Base-by-base conservation (phyloP, 1,140 invertebrate species). In the Calycopis cecrops region DNA sequence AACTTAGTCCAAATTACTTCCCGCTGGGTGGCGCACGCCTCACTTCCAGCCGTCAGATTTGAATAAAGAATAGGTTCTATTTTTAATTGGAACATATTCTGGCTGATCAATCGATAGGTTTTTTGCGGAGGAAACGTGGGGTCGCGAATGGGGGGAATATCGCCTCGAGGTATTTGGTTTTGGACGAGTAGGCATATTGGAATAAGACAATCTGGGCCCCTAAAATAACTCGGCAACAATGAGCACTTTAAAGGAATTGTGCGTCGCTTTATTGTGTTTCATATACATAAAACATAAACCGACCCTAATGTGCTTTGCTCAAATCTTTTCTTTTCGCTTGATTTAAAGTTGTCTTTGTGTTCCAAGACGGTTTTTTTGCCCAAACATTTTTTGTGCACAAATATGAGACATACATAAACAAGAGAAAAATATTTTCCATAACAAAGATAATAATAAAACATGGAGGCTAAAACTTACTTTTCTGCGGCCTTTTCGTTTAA, bases 51-150 rank as follows among this genome's bases (percentile, higher is more conserved):
- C 62, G 63, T 62, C 64, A 65, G 50, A 48, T 60, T 63, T 66
- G 55, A 71, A 65, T 55, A 56, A 57, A 57, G 62, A 58, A 59
- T 48, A 51, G 37, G 35, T 66, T 65, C 35, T 57, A 57, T 62
- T 76, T 76, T 79, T 80, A 83, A 83, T 83, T 83, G 77, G 76
- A 80, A 80, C 79, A 83, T 80, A 83, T 83, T 83, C 75, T 58
- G 62, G 40, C 58, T 52, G 68, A 76, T 79, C 76, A 73, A 76
- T 74, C 73, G 68, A 63, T 52, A 62, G 55, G 63, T 64, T 67
- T 73, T 69, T 76, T 71, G 63, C 69, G 47, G 42, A 57, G 60
- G 28, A 58, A 55, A 44, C 61, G 57, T 47, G 38, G 64, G 67
- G 60, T 59, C 52, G 55, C 60, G 47, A 58, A 37, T 55, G 62